Conservation (phyloP, 2,888 invertebrate species). For the Caenorhabditis doughertyi region DNA sequence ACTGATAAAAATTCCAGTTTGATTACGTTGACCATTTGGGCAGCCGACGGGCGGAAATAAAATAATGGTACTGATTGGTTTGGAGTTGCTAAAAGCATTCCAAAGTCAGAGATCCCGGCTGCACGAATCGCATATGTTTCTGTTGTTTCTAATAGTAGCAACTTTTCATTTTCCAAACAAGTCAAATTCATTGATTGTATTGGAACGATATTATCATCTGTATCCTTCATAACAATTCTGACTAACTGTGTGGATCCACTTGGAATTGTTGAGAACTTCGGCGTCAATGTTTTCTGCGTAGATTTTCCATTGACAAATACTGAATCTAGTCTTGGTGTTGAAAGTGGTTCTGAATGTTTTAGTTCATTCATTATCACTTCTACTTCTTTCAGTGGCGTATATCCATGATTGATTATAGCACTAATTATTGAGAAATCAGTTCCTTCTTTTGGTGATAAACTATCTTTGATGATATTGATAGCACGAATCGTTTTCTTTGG, state of each 20-base stretch:
- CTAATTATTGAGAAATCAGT: slow-evolving; percentile 64
- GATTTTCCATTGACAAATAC: slow-evolving; percentile 54
- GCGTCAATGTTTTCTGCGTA: slow-evolving; percentile 8
- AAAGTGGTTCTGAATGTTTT: neutral
- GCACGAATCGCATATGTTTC: slow-evolving; percentile 63
- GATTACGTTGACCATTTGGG: slow-evolving; percentile 67
- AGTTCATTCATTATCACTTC: slow-evolving; percentile 36
- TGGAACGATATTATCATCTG: slow-evolving; percentile 17
- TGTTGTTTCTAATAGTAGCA: slow-evolving; percentile 46
- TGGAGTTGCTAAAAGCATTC: slow-evolving; percentile 58
- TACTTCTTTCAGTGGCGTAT: slow-evolving; percentile 59
- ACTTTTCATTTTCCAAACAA: slow-evolving; percentile 35
- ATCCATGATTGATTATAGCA: slow-evolving; percentile 71
- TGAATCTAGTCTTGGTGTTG: slow-evolving; percentile 14
- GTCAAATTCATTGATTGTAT: slow-evolving; percentile 53
- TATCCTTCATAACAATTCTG: slow-evolving; percentile 32
- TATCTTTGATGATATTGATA: slow-evolving; percentile 62
- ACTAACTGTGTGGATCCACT: slow-evolving; percentile 56
- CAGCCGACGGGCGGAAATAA: slow-evolving; percentile 67
- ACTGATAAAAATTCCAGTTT: slow-evolving; percentile 60
- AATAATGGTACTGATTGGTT: slow-evolving; percentile 59
- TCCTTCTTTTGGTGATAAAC: slow-evolving; percentile 49
- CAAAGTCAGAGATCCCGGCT: slow-evolving; percentile 54
- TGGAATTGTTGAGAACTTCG: slow-evolving; percentile 28
- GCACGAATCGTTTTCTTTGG: slow-evolving; percentile 61